phyloP scores from a whole-genome alignment of 2,888 invertebrate genomes.

The Drosophila mimica region DNA sequence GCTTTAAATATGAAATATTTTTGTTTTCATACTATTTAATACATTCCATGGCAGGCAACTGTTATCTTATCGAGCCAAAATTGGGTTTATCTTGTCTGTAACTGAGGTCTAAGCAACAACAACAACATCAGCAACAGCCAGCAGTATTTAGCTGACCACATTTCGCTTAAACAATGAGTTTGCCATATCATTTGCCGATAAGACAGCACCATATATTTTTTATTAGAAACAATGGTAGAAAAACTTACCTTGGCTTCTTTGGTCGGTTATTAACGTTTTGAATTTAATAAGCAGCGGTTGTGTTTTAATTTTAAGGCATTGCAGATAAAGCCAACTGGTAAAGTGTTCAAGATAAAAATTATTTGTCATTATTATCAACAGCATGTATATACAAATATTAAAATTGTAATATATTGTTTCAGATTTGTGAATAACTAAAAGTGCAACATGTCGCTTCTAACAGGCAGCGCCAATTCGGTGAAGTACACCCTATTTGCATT shows the following conservation, averaged over 20 bases:
- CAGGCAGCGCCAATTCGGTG: slow-evolving; percentile 87
- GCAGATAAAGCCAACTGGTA: slow-evolving; percentile 12
- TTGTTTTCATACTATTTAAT: slow-evolving; percentile 16
- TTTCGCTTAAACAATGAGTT: slow-evolving; percentile 64
- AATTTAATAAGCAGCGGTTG: slow-evolving; percentile 50
- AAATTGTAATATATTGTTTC: not conserved
- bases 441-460: slow-evolving; percentile 81
- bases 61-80: slow-evolving; percentile 60
- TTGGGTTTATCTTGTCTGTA: slow-evolving; percentile 62
- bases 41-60: not conserved
- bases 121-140: slow-evolving; percentile 23
- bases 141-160: slow-evolving; percentile 63
- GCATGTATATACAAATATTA: not conserved
- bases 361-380: not conserved
- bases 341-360: not conserved
- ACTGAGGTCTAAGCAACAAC: slow-evolving; percentile 22
- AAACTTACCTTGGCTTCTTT: slow-evolving; percentile 21
- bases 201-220: slow-evolving; percentile 40
- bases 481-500: slow-evolving; percentile 90
- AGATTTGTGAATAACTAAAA: slow-evolving; percentile 29
- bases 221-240: slow-evolving; percentile 55
- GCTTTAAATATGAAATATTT: slow-evolving; percentile 34
- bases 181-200: slow-evolving; percentile 68
- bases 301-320: slow-evolving; percentile 3
- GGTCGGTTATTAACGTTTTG: slow-evolving; percentile 50